Evolutionary conservation across 2,797 vertebrate genomes (phyloP).

Genomic region (Sebastes glaucus): DNA sequence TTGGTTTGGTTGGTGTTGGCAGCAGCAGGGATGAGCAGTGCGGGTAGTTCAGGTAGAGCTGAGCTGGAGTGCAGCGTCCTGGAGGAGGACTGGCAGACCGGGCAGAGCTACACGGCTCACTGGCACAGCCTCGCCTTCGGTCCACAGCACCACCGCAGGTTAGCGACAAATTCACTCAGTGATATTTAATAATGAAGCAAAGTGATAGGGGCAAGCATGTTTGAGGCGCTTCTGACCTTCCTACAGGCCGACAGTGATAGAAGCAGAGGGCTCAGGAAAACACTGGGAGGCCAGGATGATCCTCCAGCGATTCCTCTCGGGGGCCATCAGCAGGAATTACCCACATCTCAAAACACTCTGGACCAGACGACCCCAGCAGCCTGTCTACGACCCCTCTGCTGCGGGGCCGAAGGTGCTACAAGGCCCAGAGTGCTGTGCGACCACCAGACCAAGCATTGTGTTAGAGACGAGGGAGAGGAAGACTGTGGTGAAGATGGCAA

Average conservation of each 20-base stretch:
- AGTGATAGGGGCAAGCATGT: neutral
- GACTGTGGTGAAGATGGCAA: constrained; percentile 10
- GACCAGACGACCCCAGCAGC: neutral
- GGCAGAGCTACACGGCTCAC: constrained; percentile 46
- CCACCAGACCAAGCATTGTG: neutral
- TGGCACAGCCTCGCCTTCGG: constrained; percentile 34
- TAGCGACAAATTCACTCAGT: neutral
- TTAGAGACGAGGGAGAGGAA: constrained; percentile 16
- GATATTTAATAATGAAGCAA: neutral
- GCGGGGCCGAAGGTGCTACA: neutral
- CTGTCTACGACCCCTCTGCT: neutral
- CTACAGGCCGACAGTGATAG: neutral
- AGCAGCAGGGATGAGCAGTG: constrained; percentile 19
- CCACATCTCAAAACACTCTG: neutral
- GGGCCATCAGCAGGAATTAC: constrained; percentile 33
- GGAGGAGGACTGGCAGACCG: constrained; percentile 60
- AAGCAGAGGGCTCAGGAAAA: constrained; percentile 4
- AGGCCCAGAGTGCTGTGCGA: neutral
- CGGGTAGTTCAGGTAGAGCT: neutral
- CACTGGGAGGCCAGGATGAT: constrained; percentile 39
- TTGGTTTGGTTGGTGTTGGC: neutral
- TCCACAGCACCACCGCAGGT: neutral
- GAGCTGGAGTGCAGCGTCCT: constrained; percentile 47
- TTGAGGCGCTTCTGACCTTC: no score
- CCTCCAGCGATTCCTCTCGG: constrained; percentile 50